Evolutionary conservation across 2,113 vertebrate genomes (phyloP), one percentile per base, ranked within the genome.

Genomic region (Paralichthys olivaceus): DNA sequence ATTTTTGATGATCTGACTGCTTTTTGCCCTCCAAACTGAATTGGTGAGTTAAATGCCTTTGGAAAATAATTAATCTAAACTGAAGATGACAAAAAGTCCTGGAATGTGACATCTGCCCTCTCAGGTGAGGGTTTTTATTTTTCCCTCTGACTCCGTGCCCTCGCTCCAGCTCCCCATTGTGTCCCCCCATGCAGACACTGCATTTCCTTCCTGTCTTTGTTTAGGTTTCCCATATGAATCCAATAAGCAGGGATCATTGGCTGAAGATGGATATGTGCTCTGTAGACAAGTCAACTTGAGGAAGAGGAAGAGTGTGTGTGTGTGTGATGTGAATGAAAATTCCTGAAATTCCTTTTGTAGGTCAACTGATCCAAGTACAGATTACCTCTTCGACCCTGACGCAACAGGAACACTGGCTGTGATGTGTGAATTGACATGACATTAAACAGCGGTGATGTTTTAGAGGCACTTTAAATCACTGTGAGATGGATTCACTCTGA

Each of bases 141-240:
- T 59, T 25, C 53, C 25, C 4, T 14, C 11, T 60, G 72, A 40
- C 70, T 72, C 25, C 0, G 9, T 62, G 81, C 43, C 71, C 66
- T 59, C 54, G 59, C 34, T 55, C 19, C 51, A 8, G 20, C 25
- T 74, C 54, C 45, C 65, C 71, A 75, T 83, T 84, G 72, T 82
- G 65, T 83, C 63, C 43, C 1, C 54, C 8, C 23, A 34, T 71
- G 66, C 72, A 76, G 72, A 82, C 75, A 53, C 25, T 40, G 34
- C 25, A 53, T 68, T 91, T 91, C 86, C 91, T 92, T 92, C 89
- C 90, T 0, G 22, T 70, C 87, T 89, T 86, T 90, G 87, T 89
- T 77, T 66, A 59, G 66, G 23, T 63, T 84, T 70, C 57, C 37
- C 77, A 79, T 77, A 57, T 66, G 58, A 85, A 37, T 78, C 70